Evolutionary conservation across 2,888 invertebrate species (phyloP).

Genomic region (Hydriomena furcata): DNA sequence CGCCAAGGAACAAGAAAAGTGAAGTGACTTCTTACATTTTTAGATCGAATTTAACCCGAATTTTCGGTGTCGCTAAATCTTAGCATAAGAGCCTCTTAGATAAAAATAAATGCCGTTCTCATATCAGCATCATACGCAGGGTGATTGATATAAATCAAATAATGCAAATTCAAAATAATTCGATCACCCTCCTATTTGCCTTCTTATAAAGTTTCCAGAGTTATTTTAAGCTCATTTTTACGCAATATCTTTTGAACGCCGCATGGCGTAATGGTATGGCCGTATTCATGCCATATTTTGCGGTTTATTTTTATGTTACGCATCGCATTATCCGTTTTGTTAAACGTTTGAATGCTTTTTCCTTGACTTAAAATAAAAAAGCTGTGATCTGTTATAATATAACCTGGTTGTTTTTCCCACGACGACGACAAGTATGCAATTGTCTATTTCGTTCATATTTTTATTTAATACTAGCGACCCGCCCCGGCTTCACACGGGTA

Average conservation of each 20-base stretch:
- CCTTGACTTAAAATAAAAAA: conserved; percentile 23
- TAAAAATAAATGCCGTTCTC: neutral
- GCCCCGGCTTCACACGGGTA: too few species aligned
- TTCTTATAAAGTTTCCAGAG: conserved; percentile 27
- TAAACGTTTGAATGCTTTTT: conserved; percentile 29
- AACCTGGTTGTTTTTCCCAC: neutral
- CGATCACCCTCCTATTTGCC: conserved; percentile 15
- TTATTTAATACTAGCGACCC: too few species aligned
- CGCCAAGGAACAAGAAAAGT: too few species aligned
- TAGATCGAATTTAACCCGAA: too few species aligned
- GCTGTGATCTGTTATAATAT: neutral
- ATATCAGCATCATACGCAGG: neutral
- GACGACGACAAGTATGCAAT: too few species aligned
- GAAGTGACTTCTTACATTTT: too few species aligned
- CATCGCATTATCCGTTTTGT: conserved; percentile 32
- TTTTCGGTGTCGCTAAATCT: conserved; percentile 1
- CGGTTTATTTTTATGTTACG: conserved; percentile 31
- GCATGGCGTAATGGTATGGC: conserved; percentile 36
- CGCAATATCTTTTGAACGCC: conserved; percentile 43
- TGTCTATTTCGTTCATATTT: too few species aligned
- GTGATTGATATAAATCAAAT: conserved; percentile 7
- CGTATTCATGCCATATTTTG: conserved; percentile 37
- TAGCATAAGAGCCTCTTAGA: neutral
- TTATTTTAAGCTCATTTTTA: conserved; percentile 41
- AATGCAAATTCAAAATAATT: conserved; percentile 24